Evolutionary conservation across 2,888 invertebrate species (phyloP).

Genomic region (Celastrina argiolus): DNA sequence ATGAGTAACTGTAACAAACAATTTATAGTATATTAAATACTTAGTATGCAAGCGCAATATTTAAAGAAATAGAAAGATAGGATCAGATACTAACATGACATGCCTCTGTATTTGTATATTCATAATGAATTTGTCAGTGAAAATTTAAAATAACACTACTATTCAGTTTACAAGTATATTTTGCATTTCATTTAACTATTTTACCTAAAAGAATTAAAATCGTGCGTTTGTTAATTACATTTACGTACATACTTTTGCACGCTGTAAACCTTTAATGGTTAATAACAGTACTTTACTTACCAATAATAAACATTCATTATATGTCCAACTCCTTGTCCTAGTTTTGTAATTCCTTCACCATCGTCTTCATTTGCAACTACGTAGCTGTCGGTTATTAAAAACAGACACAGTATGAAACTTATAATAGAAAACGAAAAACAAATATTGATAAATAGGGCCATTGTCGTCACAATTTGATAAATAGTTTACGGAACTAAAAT

Average conservation of each 20-base stretch:
- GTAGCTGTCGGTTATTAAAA: conserved; percentile 53
- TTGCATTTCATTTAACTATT: too few relatives aligned
- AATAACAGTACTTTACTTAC: conserved; percentile 69
- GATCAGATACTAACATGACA: too few relatives aligned
- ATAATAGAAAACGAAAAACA: conserved; percentile 49
- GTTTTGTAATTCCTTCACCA: conserved; percentile 76
- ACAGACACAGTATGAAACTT: conserved; percentile 53
- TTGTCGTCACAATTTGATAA: conserved; percentile 34
- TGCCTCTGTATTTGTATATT: too few relatives aligned
- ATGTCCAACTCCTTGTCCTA: conserved; percentile 77
- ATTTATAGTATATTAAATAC: conserved; percentile 8
- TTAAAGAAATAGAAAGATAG: too few relatives aligned
- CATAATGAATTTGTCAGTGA: too few relatives aligned
- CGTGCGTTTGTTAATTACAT: too few relatives aligned
- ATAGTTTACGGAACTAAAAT: not conserved
- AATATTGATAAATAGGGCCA: conserved; percentile 52
- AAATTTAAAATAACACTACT: too few relatives aligned
- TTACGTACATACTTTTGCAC: too few relatives aligned
- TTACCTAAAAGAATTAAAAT: too few relatives aligned
- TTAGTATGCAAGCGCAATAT: too few relatives aligned
- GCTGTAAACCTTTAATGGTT: not conserved
- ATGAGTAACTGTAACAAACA: conserved; percentile 90
- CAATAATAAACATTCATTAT: conserved; percentile 92
- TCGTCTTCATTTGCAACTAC: conserved; percentile 78
- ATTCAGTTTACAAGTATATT: too few relatives aligned